Percentiles rank a stretch among this genome's conserved stretches.
phyloP scores from a whole-genome alignment of 2,888 invertebrate species.

The Yponomeuta malinellus region DNA sequence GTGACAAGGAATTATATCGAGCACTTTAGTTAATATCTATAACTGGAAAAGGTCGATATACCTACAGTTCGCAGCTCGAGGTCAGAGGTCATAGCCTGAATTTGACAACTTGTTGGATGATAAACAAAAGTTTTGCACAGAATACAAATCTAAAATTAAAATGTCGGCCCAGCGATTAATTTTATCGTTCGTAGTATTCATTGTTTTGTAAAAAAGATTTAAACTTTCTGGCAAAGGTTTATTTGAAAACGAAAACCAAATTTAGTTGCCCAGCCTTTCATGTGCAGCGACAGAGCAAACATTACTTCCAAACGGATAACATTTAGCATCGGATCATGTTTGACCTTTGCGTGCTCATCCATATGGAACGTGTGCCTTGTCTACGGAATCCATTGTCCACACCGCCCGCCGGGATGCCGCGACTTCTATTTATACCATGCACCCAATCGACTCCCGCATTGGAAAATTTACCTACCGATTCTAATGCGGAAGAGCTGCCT shows the following conservation, averaged over 20 bases:
- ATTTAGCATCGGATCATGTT: constrained; percentile 42
- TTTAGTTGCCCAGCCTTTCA: background rate
- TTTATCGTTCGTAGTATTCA: too few relatives aligned
- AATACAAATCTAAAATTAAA: too few relatives aligned
- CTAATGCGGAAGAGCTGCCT: background rate
- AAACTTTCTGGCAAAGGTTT: too few relatives aligned
- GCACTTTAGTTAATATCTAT: background rate
- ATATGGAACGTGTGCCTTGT: constrained; percentile 68
- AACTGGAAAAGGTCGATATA: too few relatives aligned
- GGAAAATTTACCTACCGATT: constrained; percentile 32
- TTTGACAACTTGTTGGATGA: background rate
- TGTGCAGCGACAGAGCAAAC: background rate
- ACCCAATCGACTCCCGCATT: constrained; percentile 50
- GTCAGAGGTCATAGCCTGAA: background rate
- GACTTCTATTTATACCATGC: constrained; percentile 62
- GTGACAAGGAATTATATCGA: background rate
- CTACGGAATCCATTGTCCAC: constrained; percentile 69
- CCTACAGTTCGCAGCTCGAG: background rate
- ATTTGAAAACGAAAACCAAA: background rate
- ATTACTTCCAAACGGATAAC: constrained; percentile 27
- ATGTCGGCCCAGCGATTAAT: too few relatives aligned
- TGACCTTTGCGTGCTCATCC: constrained; percentile 65
- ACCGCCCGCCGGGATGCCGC: constrained; percentile 39
- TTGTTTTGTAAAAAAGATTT: too few relatives aligned
- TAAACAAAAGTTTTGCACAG: too few relatives aligned